Evolutionary conservation across 1,140 invertebrate species (phyloP).

Genomic region (Akabosia matsudoensis): DNA sequence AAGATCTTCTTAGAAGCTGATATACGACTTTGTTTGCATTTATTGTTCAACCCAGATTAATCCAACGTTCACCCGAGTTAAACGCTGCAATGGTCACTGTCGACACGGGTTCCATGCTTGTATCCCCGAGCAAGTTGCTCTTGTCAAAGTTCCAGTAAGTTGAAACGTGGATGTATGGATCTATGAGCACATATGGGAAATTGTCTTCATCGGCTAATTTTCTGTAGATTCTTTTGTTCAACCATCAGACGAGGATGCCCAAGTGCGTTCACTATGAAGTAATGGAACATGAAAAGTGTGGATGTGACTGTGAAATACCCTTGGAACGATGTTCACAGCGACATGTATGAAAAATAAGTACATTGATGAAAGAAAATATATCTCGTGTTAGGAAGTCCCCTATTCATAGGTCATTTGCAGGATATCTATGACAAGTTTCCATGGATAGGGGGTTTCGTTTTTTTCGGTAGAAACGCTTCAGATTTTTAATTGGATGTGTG

Average conservation of each 20-base stretch:
- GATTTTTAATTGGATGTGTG: no score
- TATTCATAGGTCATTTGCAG: no score
- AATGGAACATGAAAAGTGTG: conserved; percentile 28
- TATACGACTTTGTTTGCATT: background rate
- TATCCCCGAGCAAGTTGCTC: background rate
- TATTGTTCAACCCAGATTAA: no score
- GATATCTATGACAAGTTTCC: no score
- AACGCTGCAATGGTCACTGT: background rate
- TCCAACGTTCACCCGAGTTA: conserved; percentile 1
- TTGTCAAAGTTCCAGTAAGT: background rate
- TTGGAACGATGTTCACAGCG: conserved; percentile 16
- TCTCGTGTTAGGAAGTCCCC: no score
- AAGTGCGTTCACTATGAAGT: conserved; percentile 19
- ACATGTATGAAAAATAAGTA: conserved; percentile 28
- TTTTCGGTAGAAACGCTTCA: no score
- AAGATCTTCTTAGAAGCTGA: no score
- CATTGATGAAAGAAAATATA: no score
- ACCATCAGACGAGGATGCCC: background rate
- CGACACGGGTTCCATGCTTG: conserved; percentile 2
- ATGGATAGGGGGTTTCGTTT: no score
- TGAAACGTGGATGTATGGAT: background rate
- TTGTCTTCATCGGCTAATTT: background rate
- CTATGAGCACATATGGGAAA: background rate
- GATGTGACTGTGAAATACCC: conserved; percentile 23
- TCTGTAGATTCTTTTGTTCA: background rate